These are phyloP conservation scores for Coccyzus lansbergi DNA, from an alignment of 2,797 vertebrate genomes.

Conservation along the genomic window DNA sequence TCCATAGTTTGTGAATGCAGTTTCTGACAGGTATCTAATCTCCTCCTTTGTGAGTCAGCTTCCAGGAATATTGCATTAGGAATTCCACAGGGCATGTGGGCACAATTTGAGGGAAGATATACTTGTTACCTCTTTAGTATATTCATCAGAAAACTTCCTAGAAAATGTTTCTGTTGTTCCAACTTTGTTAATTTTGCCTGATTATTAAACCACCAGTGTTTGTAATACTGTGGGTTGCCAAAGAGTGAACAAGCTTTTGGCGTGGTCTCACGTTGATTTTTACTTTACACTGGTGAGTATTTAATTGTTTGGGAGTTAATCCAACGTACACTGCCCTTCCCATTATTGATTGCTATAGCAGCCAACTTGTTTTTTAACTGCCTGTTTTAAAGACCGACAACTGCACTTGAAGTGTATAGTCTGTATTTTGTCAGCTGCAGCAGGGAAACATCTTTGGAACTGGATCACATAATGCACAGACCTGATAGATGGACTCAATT, in stretches of 20 bases:
- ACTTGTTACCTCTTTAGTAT: constrained; percentile 22
- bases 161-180: constrained; percentile 25
- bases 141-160: constrained; percentile 38
- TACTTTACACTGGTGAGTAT: constrained; percentile 68
- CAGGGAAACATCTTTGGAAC: constrained; percentile 65
- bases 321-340: constrained; percentile 67
- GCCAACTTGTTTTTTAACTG: constrained; percentile 66
- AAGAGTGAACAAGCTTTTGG: constrained; percentile 65
- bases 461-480: constrained; percentile 63
- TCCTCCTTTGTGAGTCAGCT: constrained; percentile 20
- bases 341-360: constrained; percentile 65
- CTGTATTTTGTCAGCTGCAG: constrained; percentile 72
- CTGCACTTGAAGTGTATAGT: constrained; percentile 66
- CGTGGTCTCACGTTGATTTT: constrained; percentile 7
- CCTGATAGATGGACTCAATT: constrained; percentile 70
- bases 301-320: constrained; percentile 70
- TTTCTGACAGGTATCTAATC: neutral
- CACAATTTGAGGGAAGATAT: neutral
- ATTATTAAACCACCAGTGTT: constrained; percentile 52
- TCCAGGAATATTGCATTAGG: constrained; percentile 8
- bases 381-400: constrained; percentile 52
- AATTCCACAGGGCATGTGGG: neutral
- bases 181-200: constrained; percentile 23
- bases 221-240: constrained; percentile 52
- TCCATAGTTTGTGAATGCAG: neutral